Percentiles rank a stretch among this genome's conserved stretches.
These are phyloP conservation scores for Montipora efflorescens DNA, from an alignment of 64 coral and sea anemone genomes.

Conservation along the genomic window DNA sequence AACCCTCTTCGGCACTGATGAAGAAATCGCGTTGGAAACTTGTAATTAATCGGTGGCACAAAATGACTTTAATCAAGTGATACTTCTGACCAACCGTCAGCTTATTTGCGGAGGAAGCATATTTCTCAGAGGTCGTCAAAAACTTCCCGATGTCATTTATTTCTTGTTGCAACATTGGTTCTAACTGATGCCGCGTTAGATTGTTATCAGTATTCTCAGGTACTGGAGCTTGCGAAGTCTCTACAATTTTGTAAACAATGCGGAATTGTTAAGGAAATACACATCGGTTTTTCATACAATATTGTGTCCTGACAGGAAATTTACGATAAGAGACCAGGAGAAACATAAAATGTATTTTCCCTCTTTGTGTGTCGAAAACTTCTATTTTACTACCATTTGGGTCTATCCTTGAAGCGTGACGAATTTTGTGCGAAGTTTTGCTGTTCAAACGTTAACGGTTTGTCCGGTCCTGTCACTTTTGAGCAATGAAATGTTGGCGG, in stretches of 20 bases:
- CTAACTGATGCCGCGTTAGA: constrained; percentile 16
- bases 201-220: constrained; percentile 27
- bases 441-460: too few relatives aligned
- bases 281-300: constrained; percentile 37
- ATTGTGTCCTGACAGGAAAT: constrained; percentile 6
- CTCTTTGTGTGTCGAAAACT: constrained; percentile 25
- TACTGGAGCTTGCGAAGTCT: constrained; percentile 51
- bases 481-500: too few relatives aligned
- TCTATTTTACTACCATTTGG: background rate
- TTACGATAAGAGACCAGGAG: constrained; percentile 28
- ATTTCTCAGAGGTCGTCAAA: constrained; percentile 53
- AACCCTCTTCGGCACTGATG: constrained; percentile 60
- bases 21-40: constrained; percentile 45
- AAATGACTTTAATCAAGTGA: constrained; percentile 25
- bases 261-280: constrained; percentile 38
- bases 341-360: constrained; percentile 31
- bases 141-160: constrained; percentile 56
- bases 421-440: too few relatives aligned
- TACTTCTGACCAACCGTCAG: background rate
- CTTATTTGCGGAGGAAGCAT: constrained; percentile 42
- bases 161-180: constrained; percentile 29
- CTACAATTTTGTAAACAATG: constrained; percentile 49
- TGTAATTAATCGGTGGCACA: constrained; percentile 2
- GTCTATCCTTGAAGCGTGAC: too few relatives aligned
- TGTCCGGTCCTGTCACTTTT: too few relatives aligned